Evolutionary conservation across 2,888 invertebrate genomes (phyloP).

Genomic region (Furcula furcula): DNA sequence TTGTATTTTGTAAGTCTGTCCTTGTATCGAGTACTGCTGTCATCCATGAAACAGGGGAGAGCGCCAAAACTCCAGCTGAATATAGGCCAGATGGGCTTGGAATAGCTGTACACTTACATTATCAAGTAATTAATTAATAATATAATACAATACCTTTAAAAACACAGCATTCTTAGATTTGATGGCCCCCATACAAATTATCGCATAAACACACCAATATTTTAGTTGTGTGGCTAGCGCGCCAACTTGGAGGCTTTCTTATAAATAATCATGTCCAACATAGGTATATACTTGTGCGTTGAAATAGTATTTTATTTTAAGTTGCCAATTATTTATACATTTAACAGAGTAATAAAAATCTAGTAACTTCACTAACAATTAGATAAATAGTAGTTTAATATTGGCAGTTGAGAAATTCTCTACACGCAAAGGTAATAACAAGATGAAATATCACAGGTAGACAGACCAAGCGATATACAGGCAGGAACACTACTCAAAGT

Average conservation of each 20-base stretch:
- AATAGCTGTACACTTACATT: no score
- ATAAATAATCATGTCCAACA: slow-evolving; percentile 20
- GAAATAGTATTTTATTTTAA: slow-evolving; percentile 10
- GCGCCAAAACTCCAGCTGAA: no score
- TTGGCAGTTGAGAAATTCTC: slow-evolving; percentile 55
- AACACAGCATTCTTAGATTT: slow-evolving; percentile 68
- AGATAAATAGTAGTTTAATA: slow-evolving; percentile 42
- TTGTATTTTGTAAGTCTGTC: no score
- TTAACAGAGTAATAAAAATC: slow-evolving; percentile 26
- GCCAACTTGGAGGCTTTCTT: slow-evolving; percentile 16
- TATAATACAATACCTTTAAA: slow-evolving; percentile 52
- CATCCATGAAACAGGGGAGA: no score
- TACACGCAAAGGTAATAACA: slow-evolving; percentile 49
- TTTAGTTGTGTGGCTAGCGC: slow-evolving; percentile 11
- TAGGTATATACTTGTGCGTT: slow-evolving; percentile 33
- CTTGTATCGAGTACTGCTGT: no score
- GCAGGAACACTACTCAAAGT: slow-evolving; percentile 75
- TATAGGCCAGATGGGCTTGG: no score
- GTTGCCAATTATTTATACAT: slow-evolving; percentile 26
- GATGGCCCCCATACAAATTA: slow-evolving; percentile 74
- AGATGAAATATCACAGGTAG: slow-evolving; percentile 75
- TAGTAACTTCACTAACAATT: slow-evolving; percentile 53
- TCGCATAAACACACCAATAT: slow-evolving; percentile 35
- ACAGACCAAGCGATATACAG: slow-evolving; percentile 72
- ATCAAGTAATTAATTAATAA: neutral